These are phyloP conservation scores for Apotomis betuletana DNA, from an alignment of 2,888 invertebrate genomes.

Conservation along the genomic window DNA sequence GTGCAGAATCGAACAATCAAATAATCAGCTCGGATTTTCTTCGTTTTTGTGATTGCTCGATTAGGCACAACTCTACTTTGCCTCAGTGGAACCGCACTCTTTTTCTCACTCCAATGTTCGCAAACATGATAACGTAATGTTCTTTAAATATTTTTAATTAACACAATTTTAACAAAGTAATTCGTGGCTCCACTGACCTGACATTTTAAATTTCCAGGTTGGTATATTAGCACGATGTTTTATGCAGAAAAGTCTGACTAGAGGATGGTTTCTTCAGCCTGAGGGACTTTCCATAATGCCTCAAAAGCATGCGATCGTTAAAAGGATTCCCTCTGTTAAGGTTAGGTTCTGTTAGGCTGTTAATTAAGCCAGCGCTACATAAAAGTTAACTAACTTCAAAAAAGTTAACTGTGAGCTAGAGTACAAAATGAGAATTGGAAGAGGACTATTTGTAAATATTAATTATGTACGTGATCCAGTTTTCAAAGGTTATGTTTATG, in stretches of 20 bases:
- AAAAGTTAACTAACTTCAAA: too few species aligned
- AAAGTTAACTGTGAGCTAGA: background rate
- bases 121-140: background rate
- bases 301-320: constrained; percentile 28
- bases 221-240: constrained; percentile 8
- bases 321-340: constrained; percentile 23
- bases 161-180: background rate
- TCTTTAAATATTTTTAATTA: background rate
- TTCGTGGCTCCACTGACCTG: background rate
- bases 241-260: constrained; percentile 16
- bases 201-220: background rate
- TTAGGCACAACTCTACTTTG: too few species aligned
- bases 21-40: too few species aligned
- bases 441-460: background rate
- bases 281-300: constrained; percentile 27
- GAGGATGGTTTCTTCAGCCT: constrained; percentile 5
- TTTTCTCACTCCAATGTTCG: too few species aligned
- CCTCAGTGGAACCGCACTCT: too few species aligned
- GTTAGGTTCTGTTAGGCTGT: constrained; percentile 22
- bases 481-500: too few species aligned
- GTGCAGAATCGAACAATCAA: too few species aligned
- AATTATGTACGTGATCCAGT: too few species aligned
- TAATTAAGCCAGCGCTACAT: constrained; percentile 27
- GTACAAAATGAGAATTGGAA: background rate
- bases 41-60: too few species aligned